Base-by-base conservation (phyloP, 2,797 vertebrate genomes). In the Pipistrellus kuhlii region DNA sequence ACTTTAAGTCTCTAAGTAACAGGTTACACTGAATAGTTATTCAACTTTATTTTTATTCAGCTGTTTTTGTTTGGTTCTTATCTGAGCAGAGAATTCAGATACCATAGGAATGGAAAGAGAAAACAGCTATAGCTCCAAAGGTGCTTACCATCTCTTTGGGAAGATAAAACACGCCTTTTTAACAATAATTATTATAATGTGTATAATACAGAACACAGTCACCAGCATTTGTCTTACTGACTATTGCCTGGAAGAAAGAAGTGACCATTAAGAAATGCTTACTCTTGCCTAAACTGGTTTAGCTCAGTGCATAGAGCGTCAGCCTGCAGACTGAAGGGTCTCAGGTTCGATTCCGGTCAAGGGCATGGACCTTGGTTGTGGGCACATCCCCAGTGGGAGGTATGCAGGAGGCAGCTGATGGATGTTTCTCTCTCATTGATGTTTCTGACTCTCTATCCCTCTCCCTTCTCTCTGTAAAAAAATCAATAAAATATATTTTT, bases 211-310 rank as follows among this genome's bases (percentile, higher is more conserved):
- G 76, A 93, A 87, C 85, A 81, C 53, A 94, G 75, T 91, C 59
- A 69, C 44, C 69, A 69, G 86, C 59, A 77, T 91, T 94, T 95
- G 35, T 84, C 59, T 91, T 91, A 86, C 66, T 44, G 44, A 11
- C 44, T 71, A 85, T 80, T 90, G 83, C 88, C 59, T 85, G 7
- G 30, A 95, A 95, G 88, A 92, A 94, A 94, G 83, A 94, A 95
- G 82, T 90, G 30, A 88, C 77, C 35, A 13, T 85, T 85, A 87
- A 95, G 51, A 93, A 83, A 93, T 91, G 48, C 59, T 94, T 94
- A 59, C 10, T 76, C 78, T 76, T 96, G 48, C 48, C 48, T 3
- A 14, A 51, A 51, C 48, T 51, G 48, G 48, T 17, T 3, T 51
- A 12, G 48, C 48, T 51, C 48, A 51, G 48, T 15, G 48, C 12